These are phyloP conservation scores for Struthio camelus DNA, from an alignment of 2,113 vertebrate species.

Conservation along the genomic window DNA sequence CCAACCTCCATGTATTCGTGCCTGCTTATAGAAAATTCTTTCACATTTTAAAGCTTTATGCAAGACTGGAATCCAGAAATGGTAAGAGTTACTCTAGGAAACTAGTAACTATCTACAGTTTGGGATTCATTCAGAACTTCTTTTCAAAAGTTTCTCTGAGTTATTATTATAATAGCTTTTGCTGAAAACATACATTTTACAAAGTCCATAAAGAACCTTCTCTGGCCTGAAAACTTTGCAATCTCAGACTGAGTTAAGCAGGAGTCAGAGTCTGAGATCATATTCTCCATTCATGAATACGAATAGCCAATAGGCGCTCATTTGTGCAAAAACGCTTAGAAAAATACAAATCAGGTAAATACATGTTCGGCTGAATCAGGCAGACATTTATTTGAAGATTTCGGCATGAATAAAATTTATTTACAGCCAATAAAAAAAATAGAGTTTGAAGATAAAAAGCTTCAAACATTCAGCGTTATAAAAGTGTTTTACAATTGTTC, in stretches of 20 bases:
- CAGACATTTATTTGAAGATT: neutral
- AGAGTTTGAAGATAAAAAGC: neutral
- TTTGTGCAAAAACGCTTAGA: neutral
- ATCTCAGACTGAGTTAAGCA: neutral
- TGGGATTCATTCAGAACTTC: neutral
- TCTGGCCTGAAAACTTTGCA: neutral
- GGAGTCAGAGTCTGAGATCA: neutral
- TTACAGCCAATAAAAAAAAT: neutral
- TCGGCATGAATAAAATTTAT: neutral
- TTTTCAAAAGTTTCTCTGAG: neutral
- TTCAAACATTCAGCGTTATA: rapidly evolving
- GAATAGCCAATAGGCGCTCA: neutral
- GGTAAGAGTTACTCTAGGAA: neutral
- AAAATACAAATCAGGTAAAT: neutral
- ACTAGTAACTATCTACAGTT: neutral
- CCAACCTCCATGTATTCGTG: neutral
- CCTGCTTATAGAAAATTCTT: neutral
- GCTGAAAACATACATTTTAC: neutral
- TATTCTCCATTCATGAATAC: neutral
- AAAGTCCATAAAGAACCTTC: neutral
- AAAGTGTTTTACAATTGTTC: neutral
- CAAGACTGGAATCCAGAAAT: neutral
- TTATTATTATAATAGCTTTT: conserved; percentile 23
- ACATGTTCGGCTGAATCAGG: neutral
- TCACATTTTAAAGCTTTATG: neutral